Evolutionary conservation across 2,113 vertebrate genomes (phyloP), one percentile per base, ranked within the genome.

Genomic region (Tragelaphus buxtoni): DNA sequence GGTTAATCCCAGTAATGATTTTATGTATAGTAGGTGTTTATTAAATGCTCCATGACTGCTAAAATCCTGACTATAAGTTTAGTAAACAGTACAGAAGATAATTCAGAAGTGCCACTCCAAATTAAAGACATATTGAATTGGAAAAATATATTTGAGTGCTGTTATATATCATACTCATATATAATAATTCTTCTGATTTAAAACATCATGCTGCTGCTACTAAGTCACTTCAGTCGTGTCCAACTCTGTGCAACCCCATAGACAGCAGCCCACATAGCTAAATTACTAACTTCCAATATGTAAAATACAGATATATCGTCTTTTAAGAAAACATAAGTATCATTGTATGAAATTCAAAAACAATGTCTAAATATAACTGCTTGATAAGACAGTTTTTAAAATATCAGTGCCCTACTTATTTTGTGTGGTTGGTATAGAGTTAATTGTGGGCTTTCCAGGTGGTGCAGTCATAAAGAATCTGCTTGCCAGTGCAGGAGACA

Each of bases 21-120:
- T 89, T 63, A 95, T 81, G 88, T 77, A 51, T 28, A 60, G 10
- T 58, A 76, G n/a, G 35, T 63, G 2, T 39, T 93, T 63, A 93
- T 83, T 95, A 96, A 95, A 72, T 86, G n/a, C 35, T 91, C 61
- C 82, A n/a, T 74, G 26, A 95, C 83, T 97, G 79, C 72, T 95
- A 93, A 96, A 93, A 83, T 81, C 63, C 60, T 51, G 32, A 26
- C 79, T 83, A 17, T 60, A 32, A 6, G 80, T 55, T 49, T 77
- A 85, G 32, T 87, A 65, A 92, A 86, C 60, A 88, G 20, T 87
- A 94, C 35, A 90, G 49, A 51, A 56, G 55, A 65, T 92, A 85
- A 72, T 72, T 94, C 56, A 61, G 32, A 92, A 90, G 13, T 47
- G 24, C 17, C 20, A 45, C 26, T 96, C 28, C 56, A 88, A 90